Percentiles rank a stretch among this genome's conserved stretches.
Evolutionary conservation across 2,113 vertebrate species (phyloP).

Genomic region (Pteruthius melanotis): DNA sequence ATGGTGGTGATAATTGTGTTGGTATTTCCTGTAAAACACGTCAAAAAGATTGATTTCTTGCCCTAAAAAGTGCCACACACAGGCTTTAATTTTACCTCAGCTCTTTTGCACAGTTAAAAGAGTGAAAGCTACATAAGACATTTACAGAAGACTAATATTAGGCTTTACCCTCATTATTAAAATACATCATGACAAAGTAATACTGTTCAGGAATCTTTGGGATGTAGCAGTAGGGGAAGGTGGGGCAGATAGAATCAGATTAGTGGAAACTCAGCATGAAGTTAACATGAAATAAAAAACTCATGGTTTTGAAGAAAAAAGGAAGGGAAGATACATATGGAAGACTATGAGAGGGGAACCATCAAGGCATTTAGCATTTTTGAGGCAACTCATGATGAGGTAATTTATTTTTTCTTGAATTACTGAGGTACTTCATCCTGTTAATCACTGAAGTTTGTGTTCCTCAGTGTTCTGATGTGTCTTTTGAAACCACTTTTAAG

Average conservation of each 20-base stretch:
- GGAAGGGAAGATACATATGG: background rate
- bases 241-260: background rate
- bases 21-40: background rate
- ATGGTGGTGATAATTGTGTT: background rate
- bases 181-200: background rate
- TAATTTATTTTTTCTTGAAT: background rate
- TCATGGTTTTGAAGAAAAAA: background rate
- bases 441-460: rapidly evolving
- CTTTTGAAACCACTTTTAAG: background rate
- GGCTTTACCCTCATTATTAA: background rate
- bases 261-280: background rate
- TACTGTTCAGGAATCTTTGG: background rate
- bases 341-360: background rate
- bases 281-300: background rate
- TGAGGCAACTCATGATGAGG: background rate
- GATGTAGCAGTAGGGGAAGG: background rate
- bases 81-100: background rate
- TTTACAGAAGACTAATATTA: background rate
- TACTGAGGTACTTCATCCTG: background rate
- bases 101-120: background rate
- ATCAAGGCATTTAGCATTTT: background rate
- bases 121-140: background rate
- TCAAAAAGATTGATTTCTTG: background rate
- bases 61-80: background rate
- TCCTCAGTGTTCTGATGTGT: background rate